Conservation (phyloP, 2,797 vertebrate genomes). For the Leucoraja ocellata region DNA sequence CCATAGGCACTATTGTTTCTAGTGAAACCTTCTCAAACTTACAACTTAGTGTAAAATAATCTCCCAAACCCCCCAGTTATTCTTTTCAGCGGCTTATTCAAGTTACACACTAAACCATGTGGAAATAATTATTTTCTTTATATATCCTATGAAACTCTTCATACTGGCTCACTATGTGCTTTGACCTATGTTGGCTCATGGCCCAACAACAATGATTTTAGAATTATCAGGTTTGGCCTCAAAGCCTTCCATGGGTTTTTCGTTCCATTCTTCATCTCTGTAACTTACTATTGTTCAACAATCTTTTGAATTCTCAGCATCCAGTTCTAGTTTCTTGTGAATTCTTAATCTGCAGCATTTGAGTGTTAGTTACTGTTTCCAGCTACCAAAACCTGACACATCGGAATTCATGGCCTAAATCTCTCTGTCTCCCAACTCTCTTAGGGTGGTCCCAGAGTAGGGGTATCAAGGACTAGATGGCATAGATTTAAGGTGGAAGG, state of each 20-base stretch:
- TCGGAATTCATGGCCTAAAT: not conserved
- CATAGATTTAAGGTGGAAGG: no score
- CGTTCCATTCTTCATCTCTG: not conserved
- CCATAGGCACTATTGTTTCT: not conserved
- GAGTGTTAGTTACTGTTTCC: not conserved
- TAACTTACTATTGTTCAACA: not conserved
- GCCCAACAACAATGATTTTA: not conserved
- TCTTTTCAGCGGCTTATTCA: not conserved
- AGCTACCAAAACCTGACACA: not conserved
- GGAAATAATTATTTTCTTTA: not conserved
- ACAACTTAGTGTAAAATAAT: not conserved
- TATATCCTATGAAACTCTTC: not conserved
- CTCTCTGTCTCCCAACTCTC: not conserved
- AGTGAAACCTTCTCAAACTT: not conserved
- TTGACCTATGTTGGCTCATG: not conserved
- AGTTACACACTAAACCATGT: not conserved
- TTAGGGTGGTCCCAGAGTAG: no score
- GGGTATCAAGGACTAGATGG: no score
- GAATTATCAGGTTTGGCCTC: not conserved
- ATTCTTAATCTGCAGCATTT: not conserved
- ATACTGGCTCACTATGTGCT: not conserved
- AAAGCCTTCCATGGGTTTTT: not conserved
- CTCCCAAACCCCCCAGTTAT: not conserved
- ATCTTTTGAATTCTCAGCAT: not conserved
- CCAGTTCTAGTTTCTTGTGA: not conserved